Evolutionary conservation across 2,113 vertebrate genomes (phyloP).

Genomic region (Callospermophilus lateralis): DNA sequence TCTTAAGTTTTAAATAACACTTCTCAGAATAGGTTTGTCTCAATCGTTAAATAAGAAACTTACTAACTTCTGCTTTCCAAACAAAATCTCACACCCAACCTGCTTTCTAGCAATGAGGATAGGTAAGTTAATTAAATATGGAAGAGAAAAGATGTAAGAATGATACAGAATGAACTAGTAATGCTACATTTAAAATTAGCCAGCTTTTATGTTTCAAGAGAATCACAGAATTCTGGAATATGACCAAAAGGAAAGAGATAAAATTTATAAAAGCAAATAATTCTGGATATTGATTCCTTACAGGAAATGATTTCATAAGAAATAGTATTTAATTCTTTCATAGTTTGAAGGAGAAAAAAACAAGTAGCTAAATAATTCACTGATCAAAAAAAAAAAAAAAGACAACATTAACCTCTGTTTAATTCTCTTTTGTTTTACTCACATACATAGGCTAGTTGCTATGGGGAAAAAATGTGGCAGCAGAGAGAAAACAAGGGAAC

Average conservation of each 20-base stretch:
- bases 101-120: neutral
- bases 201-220: constrained; percentile 11
- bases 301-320: neutral
- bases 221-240: neutral
- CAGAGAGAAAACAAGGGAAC: neutral
- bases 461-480: neutral
- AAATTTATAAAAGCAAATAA: constrained; percentile 38
- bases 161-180: constrained; percentile 25
- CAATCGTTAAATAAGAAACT: constrained; percentile 38
- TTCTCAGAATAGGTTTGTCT: neutral
- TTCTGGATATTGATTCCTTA: neutral
- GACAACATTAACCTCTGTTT: neutral
- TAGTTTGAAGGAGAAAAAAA: neutral
- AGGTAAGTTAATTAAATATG: constrained; percentile 34
- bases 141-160: neutral
- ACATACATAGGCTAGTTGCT: neutral
- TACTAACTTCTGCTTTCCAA: constrained; percentile 13
- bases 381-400: neutral
- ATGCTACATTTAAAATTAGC: neutral
- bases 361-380: neutral
- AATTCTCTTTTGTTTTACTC: constrained; percentile 31
- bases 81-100: constrained; percentile 21
- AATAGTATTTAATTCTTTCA: constrained; percentile 26
- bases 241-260: neutral
- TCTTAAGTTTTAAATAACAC: constrained; percentile 20